Base-by-base conservation (phyloP, 2,797 vertebrate genomes). In the Netta rufina region DNA sequence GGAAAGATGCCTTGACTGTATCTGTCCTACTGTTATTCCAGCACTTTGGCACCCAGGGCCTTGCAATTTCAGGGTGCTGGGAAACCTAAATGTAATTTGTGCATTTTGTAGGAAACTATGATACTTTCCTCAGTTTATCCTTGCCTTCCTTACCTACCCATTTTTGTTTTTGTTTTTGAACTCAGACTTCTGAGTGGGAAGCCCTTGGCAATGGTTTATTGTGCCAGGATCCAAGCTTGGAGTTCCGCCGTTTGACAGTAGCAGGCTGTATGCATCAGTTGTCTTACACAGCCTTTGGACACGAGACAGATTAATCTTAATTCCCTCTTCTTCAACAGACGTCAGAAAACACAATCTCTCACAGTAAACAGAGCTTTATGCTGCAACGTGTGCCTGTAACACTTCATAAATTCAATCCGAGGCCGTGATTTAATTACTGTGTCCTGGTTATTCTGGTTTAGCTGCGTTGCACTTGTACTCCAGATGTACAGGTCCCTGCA, bases 371-470 rank as follows among this genome's bases (percentile, higher is more conserved):
- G 84, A 86, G 90, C 61, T 94, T 89, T 80, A 62, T 92, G 72
- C 93, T 93, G 74, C 76, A 93, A 86, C 36, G 53, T 93, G 91
- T 93, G 96, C 84, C 92, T 93, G 84, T 78, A 95, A 96, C 95
- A 95, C 92, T 96, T 94, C 87, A 94, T 93, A 96, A 97, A 97
- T 97, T 94, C 86, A 97, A 96, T 96, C 82, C 82, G 90, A 91
- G 70, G 38, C 88, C 6, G 0, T 76, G 92, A 96, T 96, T 95
- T 96, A 93, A 97, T 96, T 96, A 95, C 78, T 22, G 70, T 5
- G 32, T 87, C 84, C 87, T 89, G 86, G 84, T 92, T 95, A 91
- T 84, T 92, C 79, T 80, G 81, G 87, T 92, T 95, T 88, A 92
- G 88, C 92, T 61, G 66, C 8, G 9, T 47, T 90, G 89, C 64